Evolutionary conservation across 2,113 vertebrate genomes (phyloP).

Genomic region (Pachypanchax playfairii): DNA sequence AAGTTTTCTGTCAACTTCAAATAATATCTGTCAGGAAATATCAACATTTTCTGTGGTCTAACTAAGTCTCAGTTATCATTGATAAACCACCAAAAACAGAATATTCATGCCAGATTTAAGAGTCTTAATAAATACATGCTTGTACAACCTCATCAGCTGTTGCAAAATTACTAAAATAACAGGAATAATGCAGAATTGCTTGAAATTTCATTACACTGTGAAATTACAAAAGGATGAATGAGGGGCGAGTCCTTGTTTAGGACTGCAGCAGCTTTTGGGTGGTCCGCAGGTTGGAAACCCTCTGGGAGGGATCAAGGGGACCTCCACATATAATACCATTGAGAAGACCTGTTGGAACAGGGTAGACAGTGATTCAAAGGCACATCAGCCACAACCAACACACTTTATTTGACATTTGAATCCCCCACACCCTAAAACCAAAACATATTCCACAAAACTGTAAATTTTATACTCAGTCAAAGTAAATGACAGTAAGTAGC

Average conservation of each 20-base stretch:
- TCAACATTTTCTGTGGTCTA: not conserved
- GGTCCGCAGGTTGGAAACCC: conserved; percentile 73
- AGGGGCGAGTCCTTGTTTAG: conserved; percentile 63
- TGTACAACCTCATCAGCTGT: conserved; percentile 15
- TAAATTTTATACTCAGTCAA: conserved; percentile 30
- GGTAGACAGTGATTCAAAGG: conserved; percentile 49
- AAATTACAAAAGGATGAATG: conserved; percentile 72
- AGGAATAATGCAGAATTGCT: conserved; percentile 60
- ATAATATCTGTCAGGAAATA: not conserved
- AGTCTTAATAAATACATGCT: conserved; percentile 27
- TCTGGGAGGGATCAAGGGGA: conserved; percentile 73
- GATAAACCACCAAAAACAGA: conserved; percentile 25
- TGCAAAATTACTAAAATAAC: conserved; percentile 28
- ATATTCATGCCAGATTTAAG: conserved; percentile 29
- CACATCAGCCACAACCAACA: conserved; percentile 35
- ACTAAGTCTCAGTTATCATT: not conserved
- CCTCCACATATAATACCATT: conserved; percentile 60
- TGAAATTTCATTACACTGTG: conserved; percentile 61
- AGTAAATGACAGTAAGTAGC: conserved; percentile 42
- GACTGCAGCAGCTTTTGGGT: conserved; percentile 72
- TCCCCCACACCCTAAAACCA: no score
- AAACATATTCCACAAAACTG: conserved; percentile 45
- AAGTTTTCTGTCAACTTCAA: not conserved
- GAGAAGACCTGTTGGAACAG: conserved; percentile 58
- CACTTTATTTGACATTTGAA: conserved; percentile 21